These are phyloP conservation scores for Callinectes sapidus DNA, from an alignment of 2,888 invertebrate species.

Conservation along the genomic window DNA sequence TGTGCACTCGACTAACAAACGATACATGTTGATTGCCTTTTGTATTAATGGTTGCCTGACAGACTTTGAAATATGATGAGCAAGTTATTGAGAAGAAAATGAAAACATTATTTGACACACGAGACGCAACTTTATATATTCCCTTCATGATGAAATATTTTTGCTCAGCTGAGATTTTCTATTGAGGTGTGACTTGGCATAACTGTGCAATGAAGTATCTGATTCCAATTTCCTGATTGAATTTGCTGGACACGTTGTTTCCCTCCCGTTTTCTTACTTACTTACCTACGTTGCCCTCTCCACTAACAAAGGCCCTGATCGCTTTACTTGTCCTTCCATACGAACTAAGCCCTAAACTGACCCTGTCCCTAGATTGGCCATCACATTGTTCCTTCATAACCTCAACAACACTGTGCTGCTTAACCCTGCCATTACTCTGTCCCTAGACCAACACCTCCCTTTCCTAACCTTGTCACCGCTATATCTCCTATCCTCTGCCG, in stretches of 20 bases:
- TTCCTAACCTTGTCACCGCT: neutral
- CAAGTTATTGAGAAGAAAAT: neutral
- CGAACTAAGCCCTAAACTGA: no score
- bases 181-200: neutral
- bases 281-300: neutral
- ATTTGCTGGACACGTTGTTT: neutral
- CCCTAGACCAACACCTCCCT: neutral
- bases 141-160: neutral
- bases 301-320: neutral
- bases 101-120: neutral
- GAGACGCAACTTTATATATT: neutral
- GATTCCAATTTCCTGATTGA: constrained; percentile 6
- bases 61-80: neutral
- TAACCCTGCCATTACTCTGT: neutral
- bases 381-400: no score
- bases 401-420: no score
- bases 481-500: no score
- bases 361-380: no score
- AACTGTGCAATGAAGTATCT: neutral
- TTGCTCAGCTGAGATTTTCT: neutral
- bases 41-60: neutral
- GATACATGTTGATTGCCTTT: neutral
- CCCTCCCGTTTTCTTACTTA: neutral
- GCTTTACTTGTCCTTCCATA: no score
- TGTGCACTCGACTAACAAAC: neutral